These are phyloP conservation scores for Notolabrus celidotus DNA, from an alignment of 2,797 vertebrate genomes.

Conservation along the genomic window DNA sequence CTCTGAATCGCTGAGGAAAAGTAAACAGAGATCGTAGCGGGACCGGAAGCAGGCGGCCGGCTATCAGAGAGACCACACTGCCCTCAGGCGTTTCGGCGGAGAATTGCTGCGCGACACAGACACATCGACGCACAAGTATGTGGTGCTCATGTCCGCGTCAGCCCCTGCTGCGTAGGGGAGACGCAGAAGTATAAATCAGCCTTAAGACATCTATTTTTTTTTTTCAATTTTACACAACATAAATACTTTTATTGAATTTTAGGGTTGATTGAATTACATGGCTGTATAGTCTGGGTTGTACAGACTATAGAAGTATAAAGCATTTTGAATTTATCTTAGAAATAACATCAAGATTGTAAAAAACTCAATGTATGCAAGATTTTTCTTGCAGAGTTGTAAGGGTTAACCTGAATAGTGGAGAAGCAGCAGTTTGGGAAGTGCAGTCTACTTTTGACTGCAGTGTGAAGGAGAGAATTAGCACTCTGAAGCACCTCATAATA, in stretches of 20 bases:
- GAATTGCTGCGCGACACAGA: too few relatives aligned
- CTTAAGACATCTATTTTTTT: too few relatives aligned
- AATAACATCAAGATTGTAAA: background rate
- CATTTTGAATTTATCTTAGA: background rate
- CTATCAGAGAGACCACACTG: too few relatives aligned
- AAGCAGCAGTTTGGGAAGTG: constrained; percentile 17
- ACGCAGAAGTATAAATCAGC: too few relatives aligned
- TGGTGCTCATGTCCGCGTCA: too few relatives aligned
- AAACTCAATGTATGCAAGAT: background rate
- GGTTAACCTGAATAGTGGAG: constrained; percentile 1
- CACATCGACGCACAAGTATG: too few relatives aligned
- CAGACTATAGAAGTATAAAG: background rate
- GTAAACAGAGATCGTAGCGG: too few relatives aligned
- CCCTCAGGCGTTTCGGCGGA: too few relatives aligned
- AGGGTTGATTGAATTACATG: background rate
- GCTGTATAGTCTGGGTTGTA: background rate
- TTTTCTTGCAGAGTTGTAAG: background rate
- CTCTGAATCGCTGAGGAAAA: too few relatives aligned
- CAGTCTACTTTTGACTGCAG: constrained; percentile 32
- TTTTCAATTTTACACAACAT: background rate
- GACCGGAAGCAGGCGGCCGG: too few relatives aligned
- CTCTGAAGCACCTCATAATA: constrained; percentile 47
- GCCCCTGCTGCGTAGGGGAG: too few relatives aligned
- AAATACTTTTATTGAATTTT: background rate
- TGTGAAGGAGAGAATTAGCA: constrained; percentile 34